Percentiles rank a stretch among this genome's conserved stretches.
phyloP scores from a whole-genome alignment of 92 coral and sea anemone species.

The Metridium senile region DNA sequence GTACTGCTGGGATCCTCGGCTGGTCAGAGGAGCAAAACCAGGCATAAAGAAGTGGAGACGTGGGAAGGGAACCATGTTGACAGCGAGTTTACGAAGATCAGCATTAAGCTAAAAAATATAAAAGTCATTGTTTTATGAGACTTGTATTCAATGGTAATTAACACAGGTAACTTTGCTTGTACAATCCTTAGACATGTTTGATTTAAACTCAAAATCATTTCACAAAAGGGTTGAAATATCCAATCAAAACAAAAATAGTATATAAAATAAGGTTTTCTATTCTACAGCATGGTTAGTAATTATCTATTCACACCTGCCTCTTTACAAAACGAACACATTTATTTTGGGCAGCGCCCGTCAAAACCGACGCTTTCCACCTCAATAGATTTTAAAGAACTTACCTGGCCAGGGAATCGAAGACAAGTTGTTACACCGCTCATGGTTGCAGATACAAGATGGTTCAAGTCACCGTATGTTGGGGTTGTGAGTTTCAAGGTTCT shows the following conservation, averaged over 20 bases:
- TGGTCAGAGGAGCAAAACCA: conserved; percentile 96
- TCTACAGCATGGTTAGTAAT: not conserved
- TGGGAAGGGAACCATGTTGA: conserved; percentile 98
- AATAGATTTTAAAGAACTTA: conserved; percentile 10
- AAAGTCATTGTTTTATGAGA: no score
- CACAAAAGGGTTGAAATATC: not conserved
- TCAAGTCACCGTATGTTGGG: conserved; percentile 92
- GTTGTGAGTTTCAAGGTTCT: conserved; percentile 91
- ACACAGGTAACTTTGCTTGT: conserved; percentile 2
- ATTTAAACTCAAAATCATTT: not conserved
- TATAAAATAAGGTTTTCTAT: not conserved
- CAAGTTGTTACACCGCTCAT: conserved; percentile 94
- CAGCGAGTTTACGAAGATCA: conserved; percentile 96
- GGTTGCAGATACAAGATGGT: conserved; percentile 90
- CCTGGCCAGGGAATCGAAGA: conserved; percentile 91
- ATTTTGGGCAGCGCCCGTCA: conserved; percentile 30
- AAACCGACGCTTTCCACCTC: not conserved
- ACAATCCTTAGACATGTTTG: conserved; percentile 4
- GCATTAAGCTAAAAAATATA: conserved; percentile 71
- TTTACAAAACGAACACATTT: conserved; percentile 17
- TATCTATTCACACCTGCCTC: not conserved
- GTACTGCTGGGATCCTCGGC: conserved; percentile 98
- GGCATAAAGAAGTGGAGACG: conserved; percentile 99
- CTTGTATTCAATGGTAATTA: no score
- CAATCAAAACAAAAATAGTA: not conserved